Evolutionary conservation across 2,113 vertebrate genomes (phyloP).

Genomic region (Haplotaxodon microlepis): DNA sequence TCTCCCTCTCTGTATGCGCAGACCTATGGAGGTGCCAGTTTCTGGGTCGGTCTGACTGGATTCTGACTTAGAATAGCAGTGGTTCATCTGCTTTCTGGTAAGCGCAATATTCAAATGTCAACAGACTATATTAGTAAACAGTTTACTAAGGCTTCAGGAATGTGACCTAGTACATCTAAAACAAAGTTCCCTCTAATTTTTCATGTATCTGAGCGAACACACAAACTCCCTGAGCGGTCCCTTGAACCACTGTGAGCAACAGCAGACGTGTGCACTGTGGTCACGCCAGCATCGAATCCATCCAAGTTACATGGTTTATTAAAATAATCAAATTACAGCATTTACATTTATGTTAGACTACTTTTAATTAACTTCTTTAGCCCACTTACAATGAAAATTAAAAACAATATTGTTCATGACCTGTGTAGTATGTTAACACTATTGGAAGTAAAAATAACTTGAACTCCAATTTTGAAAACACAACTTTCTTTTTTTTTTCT

Average conservation of each 20-base stretch:
- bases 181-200: background rate
- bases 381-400: background rate
- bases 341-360: background rate
- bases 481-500: background rate
- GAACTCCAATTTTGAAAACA: background rate
- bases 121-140: background rate
- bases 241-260: background rate
- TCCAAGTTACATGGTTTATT: background rate
- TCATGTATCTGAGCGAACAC: fast-evolving
- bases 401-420: fast-evolving
- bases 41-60: constrained; percentile 84
- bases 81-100: constrained; percentile 89
- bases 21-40: constrained; percentile 94
- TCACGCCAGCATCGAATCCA: background rate
- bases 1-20: constrained; percentile 26
- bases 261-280: background rate
- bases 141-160: background rate
- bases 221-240: background rate
- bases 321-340: background rate
- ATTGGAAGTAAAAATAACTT: background rate
- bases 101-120: background rate
- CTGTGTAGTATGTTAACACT: background rate
- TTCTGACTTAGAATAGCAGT: constrained; percentile 84
- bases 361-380: fast-evolving
- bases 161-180: background rate